These are phyloP conservation scores for Euura lappo DNA, from an alignment of 1,140 invertebrate genomes.

Conservation along the genomic window DNA sequence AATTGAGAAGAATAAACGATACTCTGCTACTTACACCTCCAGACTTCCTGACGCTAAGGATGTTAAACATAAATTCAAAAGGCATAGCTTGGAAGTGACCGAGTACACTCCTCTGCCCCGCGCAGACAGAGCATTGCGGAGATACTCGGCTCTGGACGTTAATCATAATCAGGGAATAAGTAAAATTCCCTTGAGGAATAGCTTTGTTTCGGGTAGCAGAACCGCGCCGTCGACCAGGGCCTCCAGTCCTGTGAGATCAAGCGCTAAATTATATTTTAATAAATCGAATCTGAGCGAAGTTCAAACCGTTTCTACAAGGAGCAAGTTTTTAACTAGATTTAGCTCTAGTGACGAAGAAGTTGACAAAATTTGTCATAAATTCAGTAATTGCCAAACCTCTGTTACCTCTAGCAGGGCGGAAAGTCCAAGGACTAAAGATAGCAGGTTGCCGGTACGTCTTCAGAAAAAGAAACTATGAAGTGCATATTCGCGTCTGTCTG, in stretches of 20 bases:
- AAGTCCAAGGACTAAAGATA: slow-evolving; percentile 32
- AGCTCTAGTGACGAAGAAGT: slow-evolving; percentile 54
- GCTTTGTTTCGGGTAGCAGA: slow-evolving; percentile 44
- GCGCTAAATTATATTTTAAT: slow-evolving; percentile 35
- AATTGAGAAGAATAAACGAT: slow-evolving; percentile 48
- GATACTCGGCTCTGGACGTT: slow-evolving; percentile 52
- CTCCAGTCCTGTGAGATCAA: slow-evolving; percentile 47
- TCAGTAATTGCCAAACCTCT: slow-evolving; percentile 37
- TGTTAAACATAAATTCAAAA: slow-evolving; percentile 40
- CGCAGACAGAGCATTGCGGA: slow-evolving; percentile 31
- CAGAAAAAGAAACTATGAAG: slow-evolving; percentile 38
- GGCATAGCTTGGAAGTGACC: slow-evolving; percentile 48
- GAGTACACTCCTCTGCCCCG: slow-evolving; percentile 36
- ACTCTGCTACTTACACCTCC: slow-evolving; percentile 46
- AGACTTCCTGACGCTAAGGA: slow-evolving; percentile 43
- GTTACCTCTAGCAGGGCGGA: slow-evolving; percentile 22
- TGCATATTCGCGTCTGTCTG: background rate
- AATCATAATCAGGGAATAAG: slow-evolving; percentile 57
- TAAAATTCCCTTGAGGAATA: slow-evolving; percentile 50
- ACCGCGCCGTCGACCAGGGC: slow-evolving; percentile 54
- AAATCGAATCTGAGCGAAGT: slow-evolving; percentile 23
- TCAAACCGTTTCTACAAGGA: slow-evolving; percentile 19
- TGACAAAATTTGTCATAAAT: slow-evolving; percentile 51
- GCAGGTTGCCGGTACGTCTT: slow-evolving; percentile 41
- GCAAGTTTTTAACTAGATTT: slow-evolving; percentile 36